A percentile compares a stretch with the other conserved stretches of the same genome.
Conservation (phyloP, 2,113 vertebrate genomes). For the Psilopogon haemacephalus region DNA sequence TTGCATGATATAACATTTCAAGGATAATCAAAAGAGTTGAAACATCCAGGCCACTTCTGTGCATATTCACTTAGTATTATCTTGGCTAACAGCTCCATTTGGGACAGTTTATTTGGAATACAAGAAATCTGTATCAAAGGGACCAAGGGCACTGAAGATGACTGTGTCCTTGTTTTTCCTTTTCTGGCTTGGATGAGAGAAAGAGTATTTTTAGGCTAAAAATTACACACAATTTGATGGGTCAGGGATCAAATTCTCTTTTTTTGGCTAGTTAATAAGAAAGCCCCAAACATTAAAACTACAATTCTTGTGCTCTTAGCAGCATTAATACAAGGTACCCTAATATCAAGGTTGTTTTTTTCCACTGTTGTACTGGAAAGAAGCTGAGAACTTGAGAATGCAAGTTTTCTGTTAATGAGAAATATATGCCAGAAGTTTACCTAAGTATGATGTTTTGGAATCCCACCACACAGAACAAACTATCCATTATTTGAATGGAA, state of each 20-base stretch:
- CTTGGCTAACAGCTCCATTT: neutral
- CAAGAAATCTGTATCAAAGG: neutral
- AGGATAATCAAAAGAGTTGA: neutral
- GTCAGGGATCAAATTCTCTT: neutral
- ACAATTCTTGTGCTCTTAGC: neutral
- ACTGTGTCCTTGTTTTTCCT: neutral
- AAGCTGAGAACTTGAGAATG: neutral
- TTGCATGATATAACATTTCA: neutral
- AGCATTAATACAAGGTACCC: neutral
- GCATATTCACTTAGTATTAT: neutral
- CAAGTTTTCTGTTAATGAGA: neutral
- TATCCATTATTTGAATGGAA: neutral
- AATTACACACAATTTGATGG: neutral
- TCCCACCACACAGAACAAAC: neutral
- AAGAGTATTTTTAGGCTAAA: neutral
- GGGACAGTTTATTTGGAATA: neutral
- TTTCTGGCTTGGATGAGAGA: constrained; percentile 14
- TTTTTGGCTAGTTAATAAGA: neutral
- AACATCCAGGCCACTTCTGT: neutral
- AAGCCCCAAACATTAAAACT: neutral
- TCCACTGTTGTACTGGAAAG: neutral
- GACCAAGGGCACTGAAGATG: neutral
- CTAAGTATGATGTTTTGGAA: neutral
- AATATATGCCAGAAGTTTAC: neutral
- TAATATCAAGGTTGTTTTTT: neutral